Evolutionary conservation across 2,888 invertebrate genomes (phyloP).

Genomic region (Cynaeus angustus): DNA sequence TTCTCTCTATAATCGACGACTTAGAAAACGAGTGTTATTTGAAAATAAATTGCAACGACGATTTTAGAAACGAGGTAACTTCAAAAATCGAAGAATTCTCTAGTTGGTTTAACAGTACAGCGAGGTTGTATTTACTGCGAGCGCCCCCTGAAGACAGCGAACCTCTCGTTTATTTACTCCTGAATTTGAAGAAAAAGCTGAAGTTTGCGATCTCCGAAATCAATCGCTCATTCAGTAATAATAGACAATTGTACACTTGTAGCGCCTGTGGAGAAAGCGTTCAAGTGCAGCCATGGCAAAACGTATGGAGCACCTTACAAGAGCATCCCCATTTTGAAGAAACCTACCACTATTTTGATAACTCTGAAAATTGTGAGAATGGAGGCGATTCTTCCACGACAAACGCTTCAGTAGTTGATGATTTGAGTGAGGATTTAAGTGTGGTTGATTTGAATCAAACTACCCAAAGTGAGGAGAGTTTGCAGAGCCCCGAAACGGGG

Average conservation of each 20-base stretch:
- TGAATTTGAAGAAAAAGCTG: conserved; percentile 57
- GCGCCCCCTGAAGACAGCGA: conserved; percentile 51
- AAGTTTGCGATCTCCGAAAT: conserved; percentile 54
- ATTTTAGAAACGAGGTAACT: conserved; percentile 47
- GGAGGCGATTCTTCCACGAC: conserved; percentile 46
- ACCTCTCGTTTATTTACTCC: conserved; percentile 53
- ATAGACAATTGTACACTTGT: conserved; percentile 52
- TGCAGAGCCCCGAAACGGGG: conserved; percentile 8
- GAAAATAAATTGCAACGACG: conserved; percentile 9
- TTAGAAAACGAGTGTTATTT: conserved; percentile 41
- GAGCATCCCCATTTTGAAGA: conserved; percentile 60
- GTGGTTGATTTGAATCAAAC: background rate
- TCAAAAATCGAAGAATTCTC: conserved; percentile 55
- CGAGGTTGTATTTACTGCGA: conserved; percentile 52
- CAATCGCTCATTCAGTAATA: conserved; percentile 46
- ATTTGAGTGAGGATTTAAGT: conserved; percentile 18
- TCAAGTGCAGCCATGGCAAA: conserved; percentile 47
- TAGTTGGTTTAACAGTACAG: conserved; percentile 55
- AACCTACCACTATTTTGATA: conserved; percentile 40
- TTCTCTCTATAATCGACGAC: conserved; percentile 24
- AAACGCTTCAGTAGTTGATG: conserved; percentile 10
- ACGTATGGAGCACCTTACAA: conserved; percentile 59
- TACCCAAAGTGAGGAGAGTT: background rate
- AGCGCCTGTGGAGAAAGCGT: conserved; percentile 55
- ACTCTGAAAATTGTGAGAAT: conserved; percentile 39